A percentile compares a stretch with the other conserved stretches of the same genome.
Conservation (phyloP, 2,888 invertebrate genomes). For the Acanthosepion pharaonis region DNA sequence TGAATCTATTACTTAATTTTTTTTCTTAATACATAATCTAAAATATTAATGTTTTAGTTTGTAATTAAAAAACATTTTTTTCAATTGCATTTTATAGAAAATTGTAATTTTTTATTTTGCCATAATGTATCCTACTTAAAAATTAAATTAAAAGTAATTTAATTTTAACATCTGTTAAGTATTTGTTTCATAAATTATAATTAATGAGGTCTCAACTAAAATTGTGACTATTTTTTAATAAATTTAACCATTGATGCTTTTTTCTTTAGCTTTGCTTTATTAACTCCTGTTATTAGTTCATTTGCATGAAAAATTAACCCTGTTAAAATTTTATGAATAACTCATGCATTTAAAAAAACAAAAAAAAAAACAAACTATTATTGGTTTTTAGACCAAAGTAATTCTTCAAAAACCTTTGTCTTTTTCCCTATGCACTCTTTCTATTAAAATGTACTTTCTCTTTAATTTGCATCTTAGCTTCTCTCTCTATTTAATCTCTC, state of each 20-base stretch:
- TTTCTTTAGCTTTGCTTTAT: not conserved
- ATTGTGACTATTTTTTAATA: not conserved
- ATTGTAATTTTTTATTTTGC: not conserved
- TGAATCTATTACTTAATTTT: not conserved
- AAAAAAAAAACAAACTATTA: not conserved
- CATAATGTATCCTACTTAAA: not conserved
- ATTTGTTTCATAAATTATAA: not conserved
- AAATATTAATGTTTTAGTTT: not conserved
- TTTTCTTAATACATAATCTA: not conserved
- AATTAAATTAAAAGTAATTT: not conserved
- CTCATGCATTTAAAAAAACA: not conserved
- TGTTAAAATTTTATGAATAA: not conserved
- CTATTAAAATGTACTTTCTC: not conserved
- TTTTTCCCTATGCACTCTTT: not conserved
- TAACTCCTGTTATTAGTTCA: not conserved
- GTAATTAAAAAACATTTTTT: not conserved
- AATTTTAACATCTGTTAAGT: not conserved
- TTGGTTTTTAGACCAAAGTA: not conserved
- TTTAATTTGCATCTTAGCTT: not conserved
- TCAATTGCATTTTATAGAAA: not conserved
- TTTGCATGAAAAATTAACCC: not conserved
- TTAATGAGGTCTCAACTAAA: not conserved
- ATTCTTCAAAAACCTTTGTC: not conserved
- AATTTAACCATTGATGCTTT: not conserved
- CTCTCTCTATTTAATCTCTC: not conserved